Evolutionary conservation across 2,797 vertebrate species (phyloP).

Genomic region (Enteromius thamalakanensis): DNA sequence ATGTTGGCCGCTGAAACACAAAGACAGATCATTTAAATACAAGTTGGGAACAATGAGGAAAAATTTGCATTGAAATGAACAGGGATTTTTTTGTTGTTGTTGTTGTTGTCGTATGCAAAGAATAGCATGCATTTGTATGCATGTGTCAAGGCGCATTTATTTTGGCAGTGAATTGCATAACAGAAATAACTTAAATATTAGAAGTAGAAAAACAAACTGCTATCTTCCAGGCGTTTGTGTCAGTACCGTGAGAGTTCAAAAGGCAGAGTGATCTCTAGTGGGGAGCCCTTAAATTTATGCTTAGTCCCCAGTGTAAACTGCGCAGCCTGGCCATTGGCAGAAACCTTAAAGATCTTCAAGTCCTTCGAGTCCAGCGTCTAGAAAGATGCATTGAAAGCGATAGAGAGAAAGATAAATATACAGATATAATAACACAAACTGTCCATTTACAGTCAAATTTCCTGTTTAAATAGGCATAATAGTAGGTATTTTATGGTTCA

Average conservation of each 20-base stretch:
- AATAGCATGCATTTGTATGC: not conserved
- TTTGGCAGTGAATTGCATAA: not conserved
- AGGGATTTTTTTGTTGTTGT: not conserved
- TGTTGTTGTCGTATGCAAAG: not conserved
- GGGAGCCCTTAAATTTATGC: slow-evolving; percentile 89
- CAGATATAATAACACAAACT: not conserved
- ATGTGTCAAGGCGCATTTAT: not conserved
- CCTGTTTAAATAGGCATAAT: not conserved
- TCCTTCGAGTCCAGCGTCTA: slow-evolving; percentile 91
- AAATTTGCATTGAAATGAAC: not conserved
- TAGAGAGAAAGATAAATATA: not conserved
- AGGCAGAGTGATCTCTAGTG: slow-evolving; percentile 87
- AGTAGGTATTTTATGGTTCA: not conserved
- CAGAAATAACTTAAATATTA: not conserved
- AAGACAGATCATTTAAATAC: not conserved
- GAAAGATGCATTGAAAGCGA: slow-evolving; percentile 40
- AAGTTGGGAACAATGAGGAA: not conserved
- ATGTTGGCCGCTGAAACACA: slow-evolving; percentile 87
- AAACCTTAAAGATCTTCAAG: slow-evolving; percentile 82
- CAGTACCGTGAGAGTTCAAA: slow-evolving; percentile 87
- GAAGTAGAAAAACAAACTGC: not conserved
- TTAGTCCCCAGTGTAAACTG: slow-evolving; percentile 82
- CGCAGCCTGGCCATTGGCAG: slow-evolving; percentile 83
- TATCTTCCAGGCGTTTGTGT: not conserved
- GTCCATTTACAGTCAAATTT: not conserved